These are phyloP conservation scores for Paelopatides confundens DNA, from an alignment of 53 echinoderm and acorn worm species.

Conservation along the genomic window DNA sequence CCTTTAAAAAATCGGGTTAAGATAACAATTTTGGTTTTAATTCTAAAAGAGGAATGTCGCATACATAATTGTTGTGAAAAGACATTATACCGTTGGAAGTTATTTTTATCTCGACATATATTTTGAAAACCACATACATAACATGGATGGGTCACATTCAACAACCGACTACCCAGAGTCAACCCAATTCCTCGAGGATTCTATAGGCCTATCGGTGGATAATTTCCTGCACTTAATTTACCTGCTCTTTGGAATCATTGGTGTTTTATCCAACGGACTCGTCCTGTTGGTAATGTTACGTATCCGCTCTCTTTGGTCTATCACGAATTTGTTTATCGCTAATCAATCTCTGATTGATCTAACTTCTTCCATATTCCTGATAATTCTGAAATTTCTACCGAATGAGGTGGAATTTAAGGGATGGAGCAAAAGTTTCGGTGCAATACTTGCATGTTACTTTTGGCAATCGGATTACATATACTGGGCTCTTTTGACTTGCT, in stretches of 20 bases:
- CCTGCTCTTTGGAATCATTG: slow-evolving; percentile 12
- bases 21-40: too few species aligned
- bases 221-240: background rate
- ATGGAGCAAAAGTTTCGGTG: background rate
- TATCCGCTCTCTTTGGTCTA: slow-evolving; percentile 10
- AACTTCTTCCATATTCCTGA: background rate
- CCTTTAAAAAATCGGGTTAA: too few species aligned
- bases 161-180: too few species aligned
- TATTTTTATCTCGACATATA: too few species aligned
- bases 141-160: too few species aligned
- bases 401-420: background rate
- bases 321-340: slow-evolving; percentile 6
- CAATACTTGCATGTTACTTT: background rate
- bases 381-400: background rate
- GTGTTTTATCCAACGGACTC: background rate
- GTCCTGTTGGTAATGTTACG: background rate
- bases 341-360: slow-evolving; percentile 26
- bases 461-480: slow-evolving; percentile 33
- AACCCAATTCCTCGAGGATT: too few species aligned
- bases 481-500: slow-evolving; percentile 30
- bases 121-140: too few species aligned
- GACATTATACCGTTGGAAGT: too few species aligned
- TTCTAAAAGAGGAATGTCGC: too few species aligned
- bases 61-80: too few species aligned
- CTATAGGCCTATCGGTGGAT: background rate